phyloP scores from a whole-genome alignment of 2,888 invertebrate genomes.

The Hemistola chrysoprasaria region DNA sequence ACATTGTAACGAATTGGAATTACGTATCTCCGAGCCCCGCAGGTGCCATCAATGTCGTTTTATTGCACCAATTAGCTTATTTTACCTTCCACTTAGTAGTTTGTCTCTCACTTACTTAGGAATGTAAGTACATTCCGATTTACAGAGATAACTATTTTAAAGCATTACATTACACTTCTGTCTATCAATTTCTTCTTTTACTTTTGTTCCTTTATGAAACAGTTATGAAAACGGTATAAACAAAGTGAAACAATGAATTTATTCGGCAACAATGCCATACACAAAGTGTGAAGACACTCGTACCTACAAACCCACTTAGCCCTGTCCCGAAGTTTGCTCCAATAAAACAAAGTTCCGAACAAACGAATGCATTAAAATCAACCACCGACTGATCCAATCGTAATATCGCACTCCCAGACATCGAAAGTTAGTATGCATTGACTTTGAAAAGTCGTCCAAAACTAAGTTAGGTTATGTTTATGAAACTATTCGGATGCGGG shows the following conservation, averaged over 20 bases:
- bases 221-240: neutral
- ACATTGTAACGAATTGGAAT: neutral
- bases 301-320: conserved; percentile 52
- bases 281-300: conserved; percentile 45
- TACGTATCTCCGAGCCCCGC: conserved; percentile 2
- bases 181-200: no score
- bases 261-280: conserved; percentile 26
- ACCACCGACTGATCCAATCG: conserved; percentile 78
- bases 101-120: conserved; percentile 7
- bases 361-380: conserved; percentile 81
- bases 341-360: conserved; percentile 78
- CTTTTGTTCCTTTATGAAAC: no score
- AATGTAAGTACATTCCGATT: no score
- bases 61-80: conserved; percentile 15
- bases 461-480: conserved; percentile 82
- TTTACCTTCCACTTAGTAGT: conserved; percentile 8
- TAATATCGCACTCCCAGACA: conserved; percentile 79
- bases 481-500: conserved; percentile 81
- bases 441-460: conserved; percentile 82
- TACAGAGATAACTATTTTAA: no score
- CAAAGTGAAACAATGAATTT: conserved; percentile 18
- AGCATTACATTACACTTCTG: no score
- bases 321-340: conserved; percentile 69
- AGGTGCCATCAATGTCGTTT: conserved; percentile 14
- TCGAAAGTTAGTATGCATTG: conserved; percentile 82